phyloP scores from a whole-genome alignment of 2,113 vertebrate genomes.

The Nibea albiflora region DNA sequence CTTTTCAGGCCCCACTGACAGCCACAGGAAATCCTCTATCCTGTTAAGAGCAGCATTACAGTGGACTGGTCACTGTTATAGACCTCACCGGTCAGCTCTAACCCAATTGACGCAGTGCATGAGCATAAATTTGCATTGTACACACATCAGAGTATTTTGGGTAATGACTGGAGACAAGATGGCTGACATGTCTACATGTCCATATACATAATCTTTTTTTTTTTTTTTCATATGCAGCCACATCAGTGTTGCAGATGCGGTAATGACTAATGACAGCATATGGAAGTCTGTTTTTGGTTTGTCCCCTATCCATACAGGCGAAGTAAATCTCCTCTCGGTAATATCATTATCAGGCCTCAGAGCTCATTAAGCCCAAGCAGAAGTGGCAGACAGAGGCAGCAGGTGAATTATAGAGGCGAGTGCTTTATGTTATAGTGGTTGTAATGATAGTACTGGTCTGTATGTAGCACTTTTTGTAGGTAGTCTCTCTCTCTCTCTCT shows the following conservation, averaged over 20 bases:
- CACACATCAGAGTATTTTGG: conserved; percentile 32
- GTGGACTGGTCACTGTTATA: conserved; percentile 13
- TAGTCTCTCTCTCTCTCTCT: not conserved
- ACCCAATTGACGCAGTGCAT: not conserved
- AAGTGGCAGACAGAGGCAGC: conserved; percentile 67
- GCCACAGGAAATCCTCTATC: conserved; percentile 54
- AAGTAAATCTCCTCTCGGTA: conserved; percentile 56
- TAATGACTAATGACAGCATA: conserved; percentile 64
- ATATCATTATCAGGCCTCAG: conserved; percentile 74
- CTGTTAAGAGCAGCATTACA: conserved; percentile 27
- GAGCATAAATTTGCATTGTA: conserved; percentile 13
- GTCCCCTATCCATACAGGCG: conserved; percentile 32
- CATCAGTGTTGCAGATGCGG: conserved; percentile 24
- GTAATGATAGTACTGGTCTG: not conserved
- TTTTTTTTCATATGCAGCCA: conserved; percentile 9
- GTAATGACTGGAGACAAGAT: conserved; percentile 43
- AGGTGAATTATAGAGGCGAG: conserved; percentile 53
- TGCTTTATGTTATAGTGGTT: not conserved
- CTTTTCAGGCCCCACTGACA: conserved; percentile 41
- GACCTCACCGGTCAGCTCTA: not conserved
- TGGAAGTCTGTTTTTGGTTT: conserved; percentile 54
- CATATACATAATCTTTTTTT: not conserved
- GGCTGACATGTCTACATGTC: conserved; percentile 38
- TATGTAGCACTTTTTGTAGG: conserved; percentile 3
- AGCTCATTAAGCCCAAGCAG: conserved; percentile 72